Percentiles rank a stretch among this genome's conserved stretches.
Evolutionary conservation across 2,113 vertebrate species (phyloP).

Genomic region (Pteronura brasiliensis): DNA sequence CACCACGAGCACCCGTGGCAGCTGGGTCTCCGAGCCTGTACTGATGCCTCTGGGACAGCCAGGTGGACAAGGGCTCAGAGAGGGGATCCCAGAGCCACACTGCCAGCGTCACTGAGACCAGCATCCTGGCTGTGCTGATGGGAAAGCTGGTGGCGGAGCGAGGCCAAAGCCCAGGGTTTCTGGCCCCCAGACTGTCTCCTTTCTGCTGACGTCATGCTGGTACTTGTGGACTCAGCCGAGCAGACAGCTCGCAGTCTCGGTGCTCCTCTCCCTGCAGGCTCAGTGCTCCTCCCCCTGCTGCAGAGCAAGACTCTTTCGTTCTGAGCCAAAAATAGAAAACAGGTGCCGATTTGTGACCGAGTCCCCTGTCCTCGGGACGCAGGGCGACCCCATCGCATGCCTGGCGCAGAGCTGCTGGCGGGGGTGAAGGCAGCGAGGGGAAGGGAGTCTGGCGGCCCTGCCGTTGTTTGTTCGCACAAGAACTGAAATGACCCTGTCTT

Average conservation of each 20-base stretch:
- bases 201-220: rapidly evolving
- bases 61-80: neutral
- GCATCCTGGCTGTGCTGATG: neutral
- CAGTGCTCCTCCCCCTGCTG: neutral
- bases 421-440: too few relatives aligned
- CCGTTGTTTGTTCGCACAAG: neutral
- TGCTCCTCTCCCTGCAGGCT: neutral
- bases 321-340: neutral
- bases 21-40: too few relatives aligned
- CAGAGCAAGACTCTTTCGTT: neutral
- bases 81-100: neutral
- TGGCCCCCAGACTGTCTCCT: neutral
- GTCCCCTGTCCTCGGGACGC: neutral
- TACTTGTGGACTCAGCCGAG: neutral
- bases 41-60: rapidly evolving
- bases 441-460: neutral
- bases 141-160: conserved; percentile 8
- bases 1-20: rapidly evolving
- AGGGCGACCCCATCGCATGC: rapidly evolving
- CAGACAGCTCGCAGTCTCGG: neutral
- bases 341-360: neutral
- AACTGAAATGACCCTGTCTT: neutral
- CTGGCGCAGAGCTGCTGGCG: rapidly evolving
- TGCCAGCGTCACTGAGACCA: neutral
- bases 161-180: neutral